Conservation (phyloP, 1,140 invertebrate species). For the Andrena cerasifolii region DNA sequence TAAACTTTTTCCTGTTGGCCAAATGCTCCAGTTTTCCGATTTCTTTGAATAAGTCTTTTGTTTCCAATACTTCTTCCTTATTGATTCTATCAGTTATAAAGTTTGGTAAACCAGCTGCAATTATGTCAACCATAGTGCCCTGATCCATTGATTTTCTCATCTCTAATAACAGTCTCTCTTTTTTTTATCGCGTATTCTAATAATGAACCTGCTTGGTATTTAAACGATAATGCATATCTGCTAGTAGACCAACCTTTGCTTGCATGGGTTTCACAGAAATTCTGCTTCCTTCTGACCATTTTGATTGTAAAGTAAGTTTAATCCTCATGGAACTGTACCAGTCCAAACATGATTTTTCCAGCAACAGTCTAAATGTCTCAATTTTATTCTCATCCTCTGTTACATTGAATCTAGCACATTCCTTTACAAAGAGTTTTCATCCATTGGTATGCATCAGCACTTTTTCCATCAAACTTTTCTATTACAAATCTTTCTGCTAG, state of each 20-base stretch:
- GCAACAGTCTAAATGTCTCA: not conserved
- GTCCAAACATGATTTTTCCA: not conserved
- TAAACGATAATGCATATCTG: slow-evolving; percentile 43
- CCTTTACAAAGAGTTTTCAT: not conserved
- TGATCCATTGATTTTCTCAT: not conserved
- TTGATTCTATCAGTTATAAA: slow-evolving; percentile 16
- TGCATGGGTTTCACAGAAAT: not conserved
- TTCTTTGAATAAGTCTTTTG: not conserved
- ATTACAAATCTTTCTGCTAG: not conserved
- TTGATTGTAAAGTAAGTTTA: not conserved
- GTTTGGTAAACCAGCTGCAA: slow-evolving; percentile 15
- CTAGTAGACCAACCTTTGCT: not conserved
- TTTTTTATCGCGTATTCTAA: slow-evolving; percentile 59
- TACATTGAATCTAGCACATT: not conserved
- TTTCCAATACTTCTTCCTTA: slow-evolving; percentile 17
- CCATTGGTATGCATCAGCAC: not conserved
- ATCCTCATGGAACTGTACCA: not conserved
- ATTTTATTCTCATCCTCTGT: not conserved
- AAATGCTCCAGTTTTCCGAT: not conserved
- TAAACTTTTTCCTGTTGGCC: not conserved
- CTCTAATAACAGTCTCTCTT: slow-evolving; percentile 51
- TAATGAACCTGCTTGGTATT: slow-evolving; percentile 53
- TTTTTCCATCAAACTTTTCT: not conserved
- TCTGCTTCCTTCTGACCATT: not conserved
- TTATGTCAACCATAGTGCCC: not conserved